phyloP scores from a whole-genome alignment of 2,113 vertebrate species.

The Uria aalge region DNA sequence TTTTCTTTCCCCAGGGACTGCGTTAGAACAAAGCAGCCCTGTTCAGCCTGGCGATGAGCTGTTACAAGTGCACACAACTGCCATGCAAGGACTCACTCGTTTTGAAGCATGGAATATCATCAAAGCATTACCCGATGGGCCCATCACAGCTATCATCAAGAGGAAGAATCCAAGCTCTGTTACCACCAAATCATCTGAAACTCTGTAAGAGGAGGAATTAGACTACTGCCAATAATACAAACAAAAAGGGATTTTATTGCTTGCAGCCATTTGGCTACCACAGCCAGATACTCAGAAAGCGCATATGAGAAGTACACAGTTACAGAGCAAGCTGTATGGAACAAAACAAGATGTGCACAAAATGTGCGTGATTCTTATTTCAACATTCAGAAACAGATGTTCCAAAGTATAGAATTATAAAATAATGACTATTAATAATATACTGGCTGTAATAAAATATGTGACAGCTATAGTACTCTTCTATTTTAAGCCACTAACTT shows the following conservation, averaged over 20 bases:
- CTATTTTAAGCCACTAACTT: background rate
- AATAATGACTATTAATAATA: constrained; percentile 8
- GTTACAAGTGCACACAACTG: constrained; percentile 77
- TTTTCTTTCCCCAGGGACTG: constrained; percentile 72
- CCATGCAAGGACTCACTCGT: constrained; percentile 85
- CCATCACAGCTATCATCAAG: constrained; percentile 72
- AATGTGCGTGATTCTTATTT: background rate
- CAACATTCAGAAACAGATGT: background rate
- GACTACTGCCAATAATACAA: background rate
- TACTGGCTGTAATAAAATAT: constrained; percentile 14
- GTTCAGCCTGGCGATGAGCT: constrained; percentile 87
- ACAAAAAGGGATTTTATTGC: background rate
- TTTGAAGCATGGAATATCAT: constrained; percentile 93
- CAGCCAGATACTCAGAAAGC: background rate
- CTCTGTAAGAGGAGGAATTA: background rate
- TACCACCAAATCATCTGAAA: background rate
- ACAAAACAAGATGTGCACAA: background rate
- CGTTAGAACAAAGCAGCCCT: constrained; percentile 73
- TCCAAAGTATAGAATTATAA: background rate
- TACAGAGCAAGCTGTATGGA: background rate
- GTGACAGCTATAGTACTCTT: background rate
- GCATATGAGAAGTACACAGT: background rate
- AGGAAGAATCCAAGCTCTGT: constrained; percentile 53
- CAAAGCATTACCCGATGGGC: constrained; percentile 86
- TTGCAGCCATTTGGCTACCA: background rate